A percentile compares a stretch with the other conserved stretches of the same genome.
Evolutionary conservation across 2,113 vertebrate genomes (phyloP).

Genomic region (Agapornis roseicollis): DNA sequence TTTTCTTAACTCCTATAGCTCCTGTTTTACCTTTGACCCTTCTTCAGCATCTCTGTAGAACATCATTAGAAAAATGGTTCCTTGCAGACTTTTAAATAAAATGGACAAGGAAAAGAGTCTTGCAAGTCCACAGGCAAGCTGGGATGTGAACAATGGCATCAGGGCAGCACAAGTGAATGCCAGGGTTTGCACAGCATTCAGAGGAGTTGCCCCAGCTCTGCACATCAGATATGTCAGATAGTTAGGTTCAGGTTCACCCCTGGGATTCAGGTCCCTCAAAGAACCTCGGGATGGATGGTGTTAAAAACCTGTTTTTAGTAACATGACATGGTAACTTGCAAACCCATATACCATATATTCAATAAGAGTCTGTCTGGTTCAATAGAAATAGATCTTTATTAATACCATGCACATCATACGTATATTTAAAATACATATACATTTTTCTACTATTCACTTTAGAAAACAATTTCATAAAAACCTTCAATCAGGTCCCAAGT

Average conservation of each 20-base stretch:
- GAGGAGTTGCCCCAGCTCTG: neutral
- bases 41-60: neutral
- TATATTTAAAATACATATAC: slow-evolving; percentile 78
- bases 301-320: neutral
- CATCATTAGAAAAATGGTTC: neutral
- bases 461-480: slow-evolving; percentile 78
- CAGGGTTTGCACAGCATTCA: neutral
- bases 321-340: neutral
- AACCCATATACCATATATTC: neutral
- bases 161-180: neutral
- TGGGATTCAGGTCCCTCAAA: neutral
- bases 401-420: slow-evolving; percentile 69
- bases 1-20: neutral
- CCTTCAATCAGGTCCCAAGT: slow-evolving; percentile 69
- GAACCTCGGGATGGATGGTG: neutral
- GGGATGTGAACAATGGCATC: neutral
- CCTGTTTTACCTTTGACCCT: neutral
- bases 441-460: slow-evolving; percentile 74
- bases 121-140: neutral
- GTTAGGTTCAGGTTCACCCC: neutral
- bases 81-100: neutral
- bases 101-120: neutral
- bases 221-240: neutral
- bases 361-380: slow-evolving; percentile 42
- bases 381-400: slow-evolving; percentile 80